Evolutionary conservation across 2,888 invertebrate genomes (phyloP), one percentile per base, ranked within the genome.

Genomic region (Sarcophaga subvicina): DNA sequence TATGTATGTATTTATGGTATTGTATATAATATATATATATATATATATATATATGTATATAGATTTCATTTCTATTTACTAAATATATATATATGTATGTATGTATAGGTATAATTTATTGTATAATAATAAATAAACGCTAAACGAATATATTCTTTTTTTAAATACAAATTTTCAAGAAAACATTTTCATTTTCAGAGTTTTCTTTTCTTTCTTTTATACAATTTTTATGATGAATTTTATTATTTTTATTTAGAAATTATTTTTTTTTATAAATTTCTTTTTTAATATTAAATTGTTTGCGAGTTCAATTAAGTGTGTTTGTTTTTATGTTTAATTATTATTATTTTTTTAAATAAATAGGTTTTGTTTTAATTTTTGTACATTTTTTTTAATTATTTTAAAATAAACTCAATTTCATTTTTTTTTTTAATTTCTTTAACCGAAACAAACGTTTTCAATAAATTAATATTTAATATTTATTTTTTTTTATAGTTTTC

Each of bases 11-110:
- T 54, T 37, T 37, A 37, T 37, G 37, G 49, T 71, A 10, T 64
- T 80, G 60, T 81, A 75, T 69, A 81, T 81, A 67, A 71, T 77
- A 71, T 83, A 75, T 62, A 14, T 63, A 63, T n/a, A 75, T 62
- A 14, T 63, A 63, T n/a, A 54, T 37, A 14, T 59, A 37, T 76
- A 66, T 64, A 45, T 66, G 72, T 78, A 79, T 45, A 22, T 22
- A 22, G 66, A 20, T 54, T 67, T 45, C 49, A 3, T 59, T 17
- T 27, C 10, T 59, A 20, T 59, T 60, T 66, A n/a, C 66, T 63
- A 63, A 47, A 73, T 63, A 76, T 67, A 59, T 37, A 54, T 37
- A 14, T 54, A 37, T 76, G 54, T 64, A 45, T 66, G 72, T 78
- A 79, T 45, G 69, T 79, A 62, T 80, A 25, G 54, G 49, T 80